phyloP scores from a whole-genome alignment of 2,113 vertebrate species.

The Planiliza haematocheilus region DNA sequence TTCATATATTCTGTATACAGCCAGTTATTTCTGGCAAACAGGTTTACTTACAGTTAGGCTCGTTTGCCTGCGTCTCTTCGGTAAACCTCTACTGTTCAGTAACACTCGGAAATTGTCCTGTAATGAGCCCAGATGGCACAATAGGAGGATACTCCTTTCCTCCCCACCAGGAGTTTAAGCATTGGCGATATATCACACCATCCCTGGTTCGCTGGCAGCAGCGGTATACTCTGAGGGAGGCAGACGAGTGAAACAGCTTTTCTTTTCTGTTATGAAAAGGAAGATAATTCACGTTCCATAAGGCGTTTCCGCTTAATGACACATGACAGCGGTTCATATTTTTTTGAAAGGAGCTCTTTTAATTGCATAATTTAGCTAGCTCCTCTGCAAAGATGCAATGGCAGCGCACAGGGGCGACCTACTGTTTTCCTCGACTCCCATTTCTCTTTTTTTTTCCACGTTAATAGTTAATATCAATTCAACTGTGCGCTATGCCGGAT shows the following conservation, averaged over 20 bases:
- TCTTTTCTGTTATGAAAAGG: not conserved
- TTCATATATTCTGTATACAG: not conserved
- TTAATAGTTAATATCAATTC: not conserved
- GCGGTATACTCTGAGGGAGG: not conserved
- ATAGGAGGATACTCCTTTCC: constrained; percentile 12
- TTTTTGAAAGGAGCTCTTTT: not conserved
- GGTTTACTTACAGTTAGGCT: not conserved
- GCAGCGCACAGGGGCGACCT: not conserved
- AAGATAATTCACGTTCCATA: not conserved
- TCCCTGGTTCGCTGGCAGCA: not conserved
- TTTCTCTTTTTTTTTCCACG: not conserved
- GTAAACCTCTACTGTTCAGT: constrained; percentile 39
- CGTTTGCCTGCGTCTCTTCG: constrained; percentile 11
- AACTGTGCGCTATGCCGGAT: no score
- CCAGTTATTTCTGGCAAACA: constrained; percentile 15
- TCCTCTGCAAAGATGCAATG: not conserved
- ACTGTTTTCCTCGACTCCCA: not conserved
- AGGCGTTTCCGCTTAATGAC: not conserved
- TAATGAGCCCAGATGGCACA: constrained; percentile 37
- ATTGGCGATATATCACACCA: constrained; percentile 21
- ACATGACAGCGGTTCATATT: not conserved
- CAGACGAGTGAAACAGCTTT: constrained; percentile 1
- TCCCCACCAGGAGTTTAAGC: constrained; percentile 6
- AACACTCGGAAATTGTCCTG: constrained; percentile 20
- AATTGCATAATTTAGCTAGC: not conserved